These are phyloP conservation scores for Zophobas atratus DNA, from an alignment of 1,140 invertebrate species.

Conservation along the genomic window DNA sequence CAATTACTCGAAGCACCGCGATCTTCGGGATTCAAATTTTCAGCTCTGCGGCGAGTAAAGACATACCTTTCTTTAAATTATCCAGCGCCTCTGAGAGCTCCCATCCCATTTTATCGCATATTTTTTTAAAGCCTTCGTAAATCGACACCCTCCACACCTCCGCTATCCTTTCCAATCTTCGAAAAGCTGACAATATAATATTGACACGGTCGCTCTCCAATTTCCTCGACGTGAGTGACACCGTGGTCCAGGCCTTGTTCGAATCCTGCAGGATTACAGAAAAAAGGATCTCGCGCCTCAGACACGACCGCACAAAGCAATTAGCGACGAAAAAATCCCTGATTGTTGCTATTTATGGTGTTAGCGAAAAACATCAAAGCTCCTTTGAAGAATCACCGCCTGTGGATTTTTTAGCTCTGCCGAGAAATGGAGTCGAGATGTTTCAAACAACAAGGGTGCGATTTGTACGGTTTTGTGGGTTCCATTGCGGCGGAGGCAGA, in stretches of 20 bases:
- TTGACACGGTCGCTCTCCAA: conserved; percentile 5
- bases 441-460: conserved; percentile 11
- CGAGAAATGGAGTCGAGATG: not conserved
- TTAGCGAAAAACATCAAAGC: not conserved
- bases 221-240: conserved; percentile 1
- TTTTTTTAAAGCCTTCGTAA: too few relatives aligned
- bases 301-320: conserved; percentile 14
- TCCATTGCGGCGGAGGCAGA: not conserved
- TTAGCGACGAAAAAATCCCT: not conserved
- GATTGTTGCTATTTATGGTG: not conserved
- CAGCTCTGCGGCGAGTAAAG: not conserved
- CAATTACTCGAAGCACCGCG: not conserved
- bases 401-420: not conserved
- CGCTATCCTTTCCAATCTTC: not conserved
- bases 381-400: not conserved
- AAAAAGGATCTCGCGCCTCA: conserved; percentile 7
- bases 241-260: not conserved
- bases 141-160: not conserved
- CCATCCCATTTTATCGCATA: too few relatives aligned
- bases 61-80: not conserved
- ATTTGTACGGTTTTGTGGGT: conserved; percentile 21
- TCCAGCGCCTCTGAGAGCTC: not conserved
- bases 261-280: conserved; percentile 11
- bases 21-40: too few relatives aligned
- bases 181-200: conserved; percentile 13